Percentiles rank a stretch among this genome's conserved stretches.
Conservation (phyloP, 2,888 invertebrate species). For the Euspilapteryx auroguttella region DNA sequence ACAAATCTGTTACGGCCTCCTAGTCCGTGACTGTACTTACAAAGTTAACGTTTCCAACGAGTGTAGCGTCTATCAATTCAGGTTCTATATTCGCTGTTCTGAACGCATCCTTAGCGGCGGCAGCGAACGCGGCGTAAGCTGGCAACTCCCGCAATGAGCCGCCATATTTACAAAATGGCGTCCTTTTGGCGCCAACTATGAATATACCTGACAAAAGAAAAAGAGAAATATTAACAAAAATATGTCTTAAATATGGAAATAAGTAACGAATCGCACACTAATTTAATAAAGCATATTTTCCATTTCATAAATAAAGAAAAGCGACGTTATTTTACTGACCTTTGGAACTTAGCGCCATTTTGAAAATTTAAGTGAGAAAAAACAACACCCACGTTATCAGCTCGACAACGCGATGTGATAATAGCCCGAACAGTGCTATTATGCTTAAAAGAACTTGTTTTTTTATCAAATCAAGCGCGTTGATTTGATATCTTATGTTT, state of each 20-base stretch:
- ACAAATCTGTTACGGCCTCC: too few relatives aligned
- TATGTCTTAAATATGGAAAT: not conserved
- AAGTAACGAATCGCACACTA: too few relatives aligned
- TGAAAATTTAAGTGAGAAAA: conserved; percentile 1
- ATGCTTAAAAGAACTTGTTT: too few relatives aligned
- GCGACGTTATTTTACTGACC: conserved; percentile 13
- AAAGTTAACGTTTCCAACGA: conserved; percentile 39
- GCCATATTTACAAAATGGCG: conserved; percentile 43
- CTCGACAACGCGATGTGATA: too few relatives aligned
- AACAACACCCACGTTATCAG: too few relatives aligned
- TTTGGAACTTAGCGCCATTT: conserved; percentile 13
- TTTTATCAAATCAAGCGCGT: too few relatives aligned
- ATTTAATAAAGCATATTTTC: too few relatives aligned
- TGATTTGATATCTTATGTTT: too few relatives aligned
- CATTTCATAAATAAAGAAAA: too few relatives aligned
- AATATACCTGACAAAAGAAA: conserved; percentile 26
- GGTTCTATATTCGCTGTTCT: conserved; percentile 25
- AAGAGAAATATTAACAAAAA: not conserved
- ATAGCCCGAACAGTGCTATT: too few relatives aligned
- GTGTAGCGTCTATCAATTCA: conserved; percentile 24
- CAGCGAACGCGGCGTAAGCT: conserved; percentile 34
- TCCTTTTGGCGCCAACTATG: conserved; percentile 40
- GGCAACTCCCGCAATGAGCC: conserved; percentile 31
- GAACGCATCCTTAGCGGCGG: conserved; percentile 35
- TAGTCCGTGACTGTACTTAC: too few relatives aligned